Evolutionary conservation across 2,888 invertebrate species (phyloP).

Genomic region (Thysanoteuthis rhombus): DNA sequence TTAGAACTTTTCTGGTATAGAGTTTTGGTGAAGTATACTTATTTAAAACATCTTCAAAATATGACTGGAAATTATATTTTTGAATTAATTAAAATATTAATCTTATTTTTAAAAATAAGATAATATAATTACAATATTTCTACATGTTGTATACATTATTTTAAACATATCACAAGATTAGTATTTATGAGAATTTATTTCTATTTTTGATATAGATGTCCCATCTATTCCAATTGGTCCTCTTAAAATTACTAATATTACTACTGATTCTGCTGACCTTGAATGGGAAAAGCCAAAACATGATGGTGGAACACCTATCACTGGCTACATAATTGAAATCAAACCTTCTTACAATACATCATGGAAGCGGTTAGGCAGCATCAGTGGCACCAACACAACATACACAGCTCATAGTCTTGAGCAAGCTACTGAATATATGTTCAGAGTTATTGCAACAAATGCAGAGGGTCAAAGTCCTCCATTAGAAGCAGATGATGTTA

Average conservation of each 20-base stretch:
- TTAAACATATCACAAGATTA: not conserved
- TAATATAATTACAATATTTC: not conserved
- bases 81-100: not conserved
- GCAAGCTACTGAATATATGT: slow-evolving; percentile 58
- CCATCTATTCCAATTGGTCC: slow-evolving; percentile 54
- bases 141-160: not conserved
- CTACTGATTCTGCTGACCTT: slow-evolving; percentile 56
- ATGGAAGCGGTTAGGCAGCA: slow-evolving; percentile 81
- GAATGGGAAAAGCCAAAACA: slow-evolving; percentile 63
- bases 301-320: slow-evolving; percentile 58
- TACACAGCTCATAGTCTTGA: slow-evolving; percentile 59
- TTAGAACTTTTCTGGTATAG: too few relatives aligned
- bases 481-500: slow-evolving; percentile 77
- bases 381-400: slow-evolving; percentile 44
- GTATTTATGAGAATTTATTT: not conserved
- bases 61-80: not conserved
- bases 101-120: not conserved
- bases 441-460: slow-evolving; percentile 65
- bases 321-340: slow-evolving; percentile 51
- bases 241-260: slow-evolving; percentile 52
- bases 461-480: slow-evolving; percentile 61
- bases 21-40: not conserved
- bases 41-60: not conserved
- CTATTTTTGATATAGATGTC: not conserved
- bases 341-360: slow-evolving; percentile 36